phyloP scores from a whole-genome alignment of 1,140 invertebrate genomes.

The Berghia stephanieae region DNA sequence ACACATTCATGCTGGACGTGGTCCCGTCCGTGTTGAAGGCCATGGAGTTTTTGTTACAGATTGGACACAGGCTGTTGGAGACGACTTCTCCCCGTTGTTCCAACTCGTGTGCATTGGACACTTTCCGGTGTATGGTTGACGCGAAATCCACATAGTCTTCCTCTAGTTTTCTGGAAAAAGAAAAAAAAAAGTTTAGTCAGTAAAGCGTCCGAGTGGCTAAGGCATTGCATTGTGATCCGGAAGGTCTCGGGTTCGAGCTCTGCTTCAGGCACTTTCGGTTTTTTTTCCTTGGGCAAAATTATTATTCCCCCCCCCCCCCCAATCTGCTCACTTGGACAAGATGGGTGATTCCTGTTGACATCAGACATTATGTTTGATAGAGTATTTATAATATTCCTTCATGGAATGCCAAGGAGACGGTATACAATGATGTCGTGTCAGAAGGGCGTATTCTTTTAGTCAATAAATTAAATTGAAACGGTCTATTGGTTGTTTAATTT shows the following conservation, averaged over 20 bases:
- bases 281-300: too few relatives aligned
- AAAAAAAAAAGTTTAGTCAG: conserved; percentile 1
- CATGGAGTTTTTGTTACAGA: conserved; percentile 51
- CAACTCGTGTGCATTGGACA: too few relatives aligned
- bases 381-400: too few relatives aligned
- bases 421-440: too few relatives aligned
- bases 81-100: conserved; percentile 42
- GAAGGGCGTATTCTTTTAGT: too few relatives aligned
- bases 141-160: conserved; percentile 58
- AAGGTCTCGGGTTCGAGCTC: background rate
- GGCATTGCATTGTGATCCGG: background rate
- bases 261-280: too few relatives aligned
- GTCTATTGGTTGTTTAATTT: too few relatives aligned
- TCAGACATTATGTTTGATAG: background rate
- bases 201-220: background rate
- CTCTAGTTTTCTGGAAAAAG: conserved; percentile 56
- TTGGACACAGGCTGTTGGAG: conserved; percentile 53
- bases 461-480: too few relatives aligned
- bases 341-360: background rate
- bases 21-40: conserved; percentile 41
- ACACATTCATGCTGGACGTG: conserved; percentile 47
- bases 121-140: conserved; percentile 46
- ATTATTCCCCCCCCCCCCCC: too few relatives aligned
- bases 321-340: background rate
- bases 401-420: too few relatives aligned